A percentile compares a stretch with the other conserved stretches of the same genome.
Evolutionary conservation across 2,113 vertebrate species (phyloP).

Genomic region (Megaceryle torquata): DNA sequence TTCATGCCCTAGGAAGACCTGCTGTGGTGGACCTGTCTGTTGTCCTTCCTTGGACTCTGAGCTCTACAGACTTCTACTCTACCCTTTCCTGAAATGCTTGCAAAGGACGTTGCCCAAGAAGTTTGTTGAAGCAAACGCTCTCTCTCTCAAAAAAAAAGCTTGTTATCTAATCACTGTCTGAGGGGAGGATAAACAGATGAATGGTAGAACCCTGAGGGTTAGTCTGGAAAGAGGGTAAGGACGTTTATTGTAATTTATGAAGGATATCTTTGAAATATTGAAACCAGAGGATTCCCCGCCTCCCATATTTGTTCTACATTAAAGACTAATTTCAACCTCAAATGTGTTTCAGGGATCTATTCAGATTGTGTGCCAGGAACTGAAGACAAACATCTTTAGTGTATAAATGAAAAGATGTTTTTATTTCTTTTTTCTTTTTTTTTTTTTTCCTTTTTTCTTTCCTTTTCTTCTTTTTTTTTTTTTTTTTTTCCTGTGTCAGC

Average conservation of each 20-base stretch:
- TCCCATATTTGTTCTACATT: neutral
- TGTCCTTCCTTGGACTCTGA: neutral
- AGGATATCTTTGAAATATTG: neutral
- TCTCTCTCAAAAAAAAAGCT: no score
- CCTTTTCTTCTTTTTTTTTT: no score
- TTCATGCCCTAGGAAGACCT: neutral
- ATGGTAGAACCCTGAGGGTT: neutral
- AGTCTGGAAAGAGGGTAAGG: neutral
- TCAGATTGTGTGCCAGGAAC: conserved; percentile 8
- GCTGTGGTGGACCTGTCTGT: neutral
- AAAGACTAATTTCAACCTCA: neutral
- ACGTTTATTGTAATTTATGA: neutral
- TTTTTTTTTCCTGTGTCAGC: neutral
- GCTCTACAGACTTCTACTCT: neutral
- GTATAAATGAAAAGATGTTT: neutral
- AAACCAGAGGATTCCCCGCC: neutral
- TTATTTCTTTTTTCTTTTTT: neutral
- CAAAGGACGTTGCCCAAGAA: neutral
- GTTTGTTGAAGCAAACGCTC: neutral
- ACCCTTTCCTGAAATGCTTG: neutral
- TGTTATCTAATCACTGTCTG: neutral
- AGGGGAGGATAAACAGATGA: neutral
- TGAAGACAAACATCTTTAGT: neutral
- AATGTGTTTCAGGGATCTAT: neutral
- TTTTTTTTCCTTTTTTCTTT: neutral